Evolutionary conservation across 2,888 invertebrate species (phyloP), one percentile per base, ranked within the genome.

Genomic region (Nemapogon koenigi): DNA sequence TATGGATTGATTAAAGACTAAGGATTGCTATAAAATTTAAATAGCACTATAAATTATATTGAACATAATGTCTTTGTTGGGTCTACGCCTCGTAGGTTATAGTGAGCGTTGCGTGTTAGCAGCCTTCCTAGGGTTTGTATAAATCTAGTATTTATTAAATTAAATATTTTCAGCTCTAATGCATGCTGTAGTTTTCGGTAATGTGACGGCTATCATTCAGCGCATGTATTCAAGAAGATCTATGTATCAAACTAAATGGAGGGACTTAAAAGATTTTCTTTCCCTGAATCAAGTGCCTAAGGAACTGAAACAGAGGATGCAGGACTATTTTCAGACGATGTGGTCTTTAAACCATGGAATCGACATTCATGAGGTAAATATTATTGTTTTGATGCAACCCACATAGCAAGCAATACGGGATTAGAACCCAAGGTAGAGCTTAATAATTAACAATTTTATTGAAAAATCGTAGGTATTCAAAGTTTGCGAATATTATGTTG

Each of bases 271-370:
- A 79, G 97, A 97, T 73, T 97, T 97, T 70, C 86, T 96, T 48
- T 86, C 90, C 26, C 82, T 96, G 46, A 95, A 97, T 80, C 94
- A 96, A 81, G 93, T 97, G 55, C 97, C 97, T 2, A 94, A 94
- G 58, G 94, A 94, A 60, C 81, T 97, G 44, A 95, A 96, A 62
- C 94, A 94, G 60, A 81, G 97, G 44, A 96, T 97, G 89, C 94
- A 95, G 60, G 97, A 97, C 64, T 97, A 96, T 68, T 97, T 97
- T 65, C 96, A 97, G 70, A 97, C 97, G 10, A 96, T 93, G 85
- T 97, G 97, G 97, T 95, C 96, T 8, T 83, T 97, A 43, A 97
- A 96, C 75, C 95, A 96, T 64, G 97, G 97, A 40, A 97, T 97
- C 57, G 96, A 97, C 66, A 92, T 94, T 50, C 91, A 94, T 59